These are phyloP conservation scores for Monoplex corrugatus DNA, from an alignment of 2,888 invertebrate genomes.

Conservation along the genomic window DNA sequence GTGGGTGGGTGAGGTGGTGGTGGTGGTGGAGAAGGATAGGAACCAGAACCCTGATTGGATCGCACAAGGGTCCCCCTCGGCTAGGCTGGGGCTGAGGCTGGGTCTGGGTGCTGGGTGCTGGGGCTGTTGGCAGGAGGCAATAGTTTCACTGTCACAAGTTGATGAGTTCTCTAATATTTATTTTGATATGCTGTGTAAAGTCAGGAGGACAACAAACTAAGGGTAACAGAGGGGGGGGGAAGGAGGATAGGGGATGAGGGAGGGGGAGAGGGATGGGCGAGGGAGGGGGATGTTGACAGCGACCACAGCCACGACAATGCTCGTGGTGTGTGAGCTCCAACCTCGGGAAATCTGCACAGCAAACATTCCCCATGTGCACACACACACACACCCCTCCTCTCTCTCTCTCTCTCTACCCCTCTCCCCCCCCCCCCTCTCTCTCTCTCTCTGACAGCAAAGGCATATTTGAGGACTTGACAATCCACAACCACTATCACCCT, in stretches of 20 bases:
- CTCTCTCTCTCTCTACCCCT: neutral
- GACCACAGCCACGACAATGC: constrained; percentile 44
- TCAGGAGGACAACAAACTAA: constrained; percentile 42
- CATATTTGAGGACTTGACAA: constrained; percentile 50
- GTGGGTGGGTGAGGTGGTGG: neutral
- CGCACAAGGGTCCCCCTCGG: constrained; percentile 37
- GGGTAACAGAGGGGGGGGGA: too few species aligned
- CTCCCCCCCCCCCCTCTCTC: neutral
- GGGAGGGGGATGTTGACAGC: constrained; percentile 44
- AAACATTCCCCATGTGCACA: constrained; percentile 5
- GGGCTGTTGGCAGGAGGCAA: too few species aligned
- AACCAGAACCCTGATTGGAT: constrained; percentile 45
- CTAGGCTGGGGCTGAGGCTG: too few species aligned
- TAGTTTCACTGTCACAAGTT: constrained; percentile 52
- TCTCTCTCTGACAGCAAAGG: neutral
- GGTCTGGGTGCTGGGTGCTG: too few species aligned
- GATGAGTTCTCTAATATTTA: constrained; percentile 52
- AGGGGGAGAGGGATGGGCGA: neutral
- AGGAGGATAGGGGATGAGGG: too few species aligned
- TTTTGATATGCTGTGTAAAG: constrained; percentile 52
- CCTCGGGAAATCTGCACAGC: constrained; percentile 50
- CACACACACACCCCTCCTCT: neutral
- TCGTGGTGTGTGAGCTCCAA: constrained; percentile 26
- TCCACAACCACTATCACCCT: neutral
- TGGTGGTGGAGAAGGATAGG: neutral